Conservation (phyloP, 2,888 invertebrate genomes). For the Mactromeris polynyma region DNA sequence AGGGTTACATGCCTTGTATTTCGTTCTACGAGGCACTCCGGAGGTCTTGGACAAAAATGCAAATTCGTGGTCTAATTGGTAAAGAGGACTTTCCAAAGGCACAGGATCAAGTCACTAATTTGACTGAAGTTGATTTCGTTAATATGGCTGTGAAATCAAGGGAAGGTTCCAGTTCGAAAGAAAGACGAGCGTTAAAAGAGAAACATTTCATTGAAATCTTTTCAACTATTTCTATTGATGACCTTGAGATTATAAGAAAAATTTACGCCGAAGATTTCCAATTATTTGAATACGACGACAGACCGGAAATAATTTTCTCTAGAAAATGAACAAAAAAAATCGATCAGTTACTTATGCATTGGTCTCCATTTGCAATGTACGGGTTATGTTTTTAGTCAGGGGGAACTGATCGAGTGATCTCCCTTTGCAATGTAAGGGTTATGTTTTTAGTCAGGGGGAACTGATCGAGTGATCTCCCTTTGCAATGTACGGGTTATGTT, state of each 20-base stretch:
- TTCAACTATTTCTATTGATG: conserved; percentile 53
- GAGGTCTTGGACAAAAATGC: conserved; percentile 42
- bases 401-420: too few species aligned
- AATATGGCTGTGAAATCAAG: conserved; percentile 53
- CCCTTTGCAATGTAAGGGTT: too few species aligned
- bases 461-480: too few species aligned
- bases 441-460: too few species aligned
- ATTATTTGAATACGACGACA: conserved; percentile 73
- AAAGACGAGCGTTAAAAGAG: conserved; percentile 62
- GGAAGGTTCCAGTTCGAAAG: conserved; percentile 37
- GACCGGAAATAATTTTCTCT: conserved; percentile 10
- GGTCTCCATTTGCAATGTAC: too few species aligned
- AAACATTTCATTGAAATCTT: conserved; percentile 70
- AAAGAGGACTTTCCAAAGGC: conserved; percentile 18
- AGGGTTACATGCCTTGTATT: conserved; percentile 28
- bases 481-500: too few species aligned
- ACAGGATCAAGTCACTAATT: not conserved
- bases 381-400: too few species aligned
- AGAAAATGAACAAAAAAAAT: not conserved
- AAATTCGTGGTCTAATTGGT: conserved; percentile 42
- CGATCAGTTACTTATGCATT: too few species aligned
- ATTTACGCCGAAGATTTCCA: conserved; percentile 73
- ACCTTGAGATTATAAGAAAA: conserved; percentile 60
- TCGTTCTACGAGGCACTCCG: conserved; percentile 25
- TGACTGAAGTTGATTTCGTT: conserved; percentile 54